Base-by-base conservation (phyloP, 2,113 vertebrate genomes). In the Solenodon paradoxus region DNA sequence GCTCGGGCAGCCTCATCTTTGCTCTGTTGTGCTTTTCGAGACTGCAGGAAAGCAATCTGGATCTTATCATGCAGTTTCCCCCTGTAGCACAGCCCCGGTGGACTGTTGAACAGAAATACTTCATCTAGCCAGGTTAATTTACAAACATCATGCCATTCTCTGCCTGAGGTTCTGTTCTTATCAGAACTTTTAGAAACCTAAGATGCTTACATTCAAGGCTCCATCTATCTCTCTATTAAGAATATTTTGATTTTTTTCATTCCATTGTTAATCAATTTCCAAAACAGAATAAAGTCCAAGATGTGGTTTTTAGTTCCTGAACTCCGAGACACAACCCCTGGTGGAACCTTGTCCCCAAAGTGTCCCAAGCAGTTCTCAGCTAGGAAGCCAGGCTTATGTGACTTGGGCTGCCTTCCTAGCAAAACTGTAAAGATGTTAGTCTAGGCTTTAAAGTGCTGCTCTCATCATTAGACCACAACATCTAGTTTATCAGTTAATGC, bases 21-120 rank as follows among this genome's bases (percentile, higher is more conserved):
- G 95, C 94, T 97, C 74, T 61, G 19, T 88, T 95, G 96, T 93
- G 91, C 93, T 96, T 97, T 97, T 84, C 16, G 78, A 97, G 97
- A 96, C 95, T 93, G 96, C 95, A 97, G 93, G 95, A 96, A 97
- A 98, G 92, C 69, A 74, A 96, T 96, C 96, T 97, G 97, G 96
- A 98, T 85, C 95, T 97, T 95, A 96, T 97, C 92, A 94, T 45
- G 20, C 72, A 81, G 78, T 95, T 97, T 97, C 95, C 95, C 91
- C 95, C 97, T 96, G 90, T 82, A 85, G 89, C 95, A 87, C 92
- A 92, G 96, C 90, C 96, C 97, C 51, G 0, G 90, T 55, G 87
- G 97, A 89, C 95, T 98, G 77, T 32, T 95, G 86, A 96, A 95
- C 94, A 97, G 92, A 97, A 95, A 96, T 94, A 93, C 97, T 97